These are phyloP conservation scores for Dysmachus trigonus DNA, from an alignment of 2,888 invertebrate genomes.

Conservation along the genomic window DNA sequence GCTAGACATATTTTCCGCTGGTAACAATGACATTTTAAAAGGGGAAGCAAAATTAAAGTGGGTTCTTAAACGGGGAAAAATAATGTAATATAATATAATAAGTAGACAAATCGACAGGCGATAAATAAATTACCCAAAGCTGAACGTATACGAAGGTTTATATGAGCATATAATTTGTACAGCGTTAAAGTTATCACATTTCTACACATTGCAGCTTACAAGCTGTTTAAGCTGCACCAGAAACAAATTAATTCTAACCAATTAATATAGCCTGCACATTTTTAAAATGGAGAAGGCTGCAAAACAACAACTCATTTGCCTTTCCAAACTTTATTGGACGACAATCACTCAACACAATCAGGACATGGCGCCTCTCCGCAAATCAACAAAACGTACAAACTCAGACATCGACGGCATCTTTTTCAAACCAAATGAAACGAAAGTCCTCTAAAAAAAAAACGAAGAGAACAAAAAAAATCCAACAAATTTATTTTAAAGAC, in stretches of 20 bases:
- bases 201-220: not conserved
- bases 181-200: not conserved
- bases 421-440: not conserved
- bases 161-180: not conserved
- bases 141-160: not conserved
- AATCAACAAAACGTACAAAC: constrained; percentile 5
- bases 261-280: not conserved
- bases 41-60: not conserved
- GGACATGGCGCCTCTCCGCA: constrained; percentile 44
- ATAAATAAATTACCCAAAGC: not conserved
- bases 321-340: not conserved
- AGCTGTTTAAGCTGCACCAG: not conserved
- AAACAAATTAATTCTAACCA: not conserved
- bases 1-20: no score
- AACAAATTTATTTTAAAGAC: not conserved
- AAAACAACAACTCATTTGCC: not conserved
- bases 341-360: constrained; percentile 15
- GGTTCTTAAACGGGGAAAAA: not conserved
- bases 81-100: not conserved
- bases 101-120: not conserved
- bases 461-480: no score
- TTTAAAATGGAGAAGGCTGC: not conserved
- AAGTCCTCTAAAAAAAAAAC: not conserved
- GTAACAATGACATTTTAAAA: not conserved
- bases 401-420: constrained; percentile 6